phyloP scores from a whole-genome alignment of 2,113 vertebrate genomes.

The Thamnaconus septentrionalis region DNA sequence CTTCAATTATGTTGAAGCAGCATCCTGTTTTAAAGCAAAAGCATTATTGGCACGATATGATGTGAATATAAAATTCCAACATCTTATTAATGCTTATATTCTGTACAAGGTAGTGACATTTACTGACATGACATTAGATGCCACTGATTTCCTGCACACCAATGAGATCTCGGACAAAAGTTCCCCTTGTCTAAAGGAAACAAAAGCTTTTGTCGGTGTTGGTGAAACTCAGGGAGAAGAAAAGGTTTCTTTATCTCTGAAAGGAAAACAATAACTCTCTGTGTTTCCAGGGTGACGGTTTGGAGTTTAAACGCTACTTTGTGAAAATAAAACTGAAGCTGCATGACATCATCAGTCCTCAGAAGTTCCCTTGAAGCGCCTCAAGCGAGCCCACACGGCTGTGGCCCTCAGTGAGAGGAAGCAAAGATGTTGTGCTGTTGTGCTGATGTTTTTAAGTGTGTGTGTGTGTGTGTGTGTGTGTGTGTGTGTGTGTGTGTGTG shows the following conservation, averaged over 20 bases:
- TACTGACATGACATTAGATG: too few species aligned
- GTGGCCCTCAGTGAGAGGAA: not conserved
- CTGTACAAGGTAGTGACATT: too few species aligned
- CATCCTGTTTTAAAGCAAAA: too few species aligned
- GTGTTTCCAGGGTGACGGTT: slow-evolving; percentile 86
- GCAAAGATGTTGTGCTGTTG: not conserved
- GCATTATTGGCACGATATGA: too few species aligned
- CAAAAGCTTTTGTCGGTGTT: too few species aligned
- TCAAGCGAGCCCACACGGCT: not conserved
- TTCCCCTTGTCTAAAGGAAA: too few species aligned
- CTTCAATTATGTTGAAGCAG: too few species aligned
- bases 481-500: too few species aligned
- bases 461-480: not conserved
- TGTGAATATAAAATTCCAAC: too few species aligned
- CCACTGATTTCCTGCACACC: too few species aligned
- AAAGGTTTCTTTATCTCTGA: not conserved
- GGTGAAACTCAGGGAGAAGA: not conserved
- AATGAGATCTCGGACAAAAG: too few species aligned
- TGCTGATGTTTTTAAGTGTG: not conserved
- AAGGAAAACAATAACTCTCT: not conserved
- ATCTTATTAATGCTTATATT: too few species aligned
- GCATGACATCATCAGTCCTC: slow-evolving; percentile 85
- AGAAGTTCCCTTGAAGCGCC: slow-evolving; percentile 80
- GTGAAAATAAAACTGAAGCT: slow-evolving; percentile 92
- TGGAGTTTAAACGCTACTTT: slow-evolving; percentile 96